Percentiles rank a stretch among this genome's conserved stretches.
Conservation (phyloP, 2,113 vertebrate genomes). For the Istiophorus platypterus region DNA sequence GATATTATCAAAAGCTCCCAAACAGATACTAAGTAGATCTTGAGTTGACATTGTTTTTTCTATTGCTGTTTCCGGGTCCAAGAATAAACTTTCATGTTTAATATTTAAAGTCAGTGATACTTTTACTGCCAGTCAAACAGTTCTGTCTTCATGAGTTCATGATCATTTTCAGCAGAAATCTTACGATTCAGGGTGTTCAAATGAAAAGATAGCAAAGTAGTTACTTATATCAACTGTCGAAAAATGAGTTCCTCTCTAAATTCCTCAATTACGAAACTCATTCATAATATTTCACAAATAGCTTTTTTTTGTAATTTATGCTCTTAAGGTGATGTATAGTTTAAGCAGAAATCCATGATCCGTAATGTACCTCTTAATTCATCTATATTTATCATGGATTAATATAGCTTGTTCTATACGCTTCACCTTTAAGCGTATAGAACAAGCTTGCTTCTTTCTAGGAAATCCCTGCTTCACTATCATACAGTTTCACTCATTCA, state of each 20-base stretch:
- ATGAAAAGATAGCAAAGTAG: no score
- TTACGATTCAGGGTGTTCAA: no score
- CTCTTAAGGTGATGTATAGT: not conserved
- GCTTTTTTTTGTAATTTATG: not conserved
- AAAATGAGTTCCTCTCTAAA: no score
- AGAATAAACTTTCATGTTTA: not conserved
- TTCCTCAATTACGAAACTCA: not conserved
- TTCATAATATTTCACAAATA: not conserved
- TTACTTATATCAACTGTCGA: no score
- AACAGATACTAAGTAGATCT: not conserved
- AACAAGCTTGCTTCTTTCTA: not conserved
- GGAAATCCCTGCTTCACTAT: slow-evolving; percentile 42
- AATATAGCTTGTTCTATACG: no score
- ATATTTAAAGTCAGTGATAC: no score
- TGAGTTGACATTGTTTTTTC: not conserved
- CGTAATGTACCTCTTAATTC: not conserved
- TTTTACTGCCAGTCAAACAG: not conserved
- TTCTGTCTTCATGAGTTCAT: not conserved
- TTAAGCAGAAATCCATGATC: not conserved
- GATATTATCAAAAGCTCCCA: no score
- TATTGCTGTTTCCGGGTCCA: not conserved
- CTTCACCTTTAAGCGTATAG: no score
- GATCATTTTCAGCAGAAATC: no score
- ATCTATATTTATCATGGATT: not conserved
- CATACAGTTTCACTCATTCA: slow-evolving; percentile 45